phyloP scores from a whole-genome alignment of 2,888 invertebrate genomes.

The Drosophila mettleri region DNA sequence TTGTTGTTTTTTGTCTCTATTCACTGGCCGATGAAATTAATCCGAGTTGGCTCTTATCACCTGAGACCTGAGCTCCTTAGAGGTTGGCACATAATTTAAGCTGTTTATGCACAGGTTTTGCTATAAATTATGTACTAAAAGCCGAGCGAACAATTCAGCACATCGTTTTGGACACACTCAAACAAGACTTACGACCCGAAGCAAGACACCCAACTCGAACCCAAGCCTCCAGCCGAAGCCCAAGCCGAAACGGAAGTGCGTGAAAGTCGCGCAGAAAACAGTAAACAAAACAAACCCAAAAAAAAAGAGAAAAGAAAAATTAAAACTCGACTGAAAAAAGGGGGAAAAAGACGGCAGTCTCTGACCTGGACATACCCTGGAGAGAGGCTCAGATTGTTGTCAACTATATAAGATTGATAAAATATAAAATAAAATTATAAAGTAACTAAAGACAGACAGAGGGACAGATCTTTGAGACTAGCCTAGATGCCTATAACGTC shows the following conservation, averaged over 20 bases:
- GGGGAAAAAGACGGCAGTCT: not conserved
- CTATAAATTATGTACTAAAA: constrained; percentile 78
- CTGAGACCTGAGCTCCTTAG: constrained; percentile 24
- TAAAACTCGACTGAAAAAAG: constrained; percentile 2
- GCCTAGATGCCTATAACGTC: too few species aligned
- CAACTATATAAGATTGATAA: too few species aligned
- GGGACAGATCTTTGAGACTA: too few species aligned
- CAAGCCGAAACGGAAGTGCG: constrained; percentile 61
- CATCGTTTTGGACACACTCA: constrained; percentile 63
- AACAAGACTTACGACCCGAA: constrained; percentile 17
- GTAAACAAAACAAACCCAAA: constrained; percentile 40
- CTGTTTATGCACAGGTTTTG: constrained; percentile 65
- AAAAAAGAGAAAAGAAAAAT: constrained; percentile 7
- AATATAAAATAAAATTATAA: too few species aligned
- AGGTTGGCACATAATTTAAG: constrained; percentile 68
- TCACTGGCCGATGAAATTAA: constrained; percentile 23
- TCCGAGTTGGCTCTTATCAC: constrained; percentile 32
- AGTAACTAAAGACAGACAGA: too few species aligned
- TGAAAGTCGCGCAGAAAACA: constrained; percentile 63
- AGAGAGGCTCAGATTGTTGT: not conserved
- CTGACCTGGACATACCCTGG: not conserved
- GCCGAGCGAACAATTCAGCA: constrained; percentile 67
- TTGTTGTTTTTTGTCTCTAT: not conserved
- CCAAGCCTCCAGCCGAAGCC: not conserved
- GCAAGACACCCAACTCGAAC: not conserved